A percentile compares a stretch with the other conserved stretches of the same genome.
phyloP scores from a whole-genome alignment of 1,140 invertebrate species.

The Nylanderia fulva region DNA sequence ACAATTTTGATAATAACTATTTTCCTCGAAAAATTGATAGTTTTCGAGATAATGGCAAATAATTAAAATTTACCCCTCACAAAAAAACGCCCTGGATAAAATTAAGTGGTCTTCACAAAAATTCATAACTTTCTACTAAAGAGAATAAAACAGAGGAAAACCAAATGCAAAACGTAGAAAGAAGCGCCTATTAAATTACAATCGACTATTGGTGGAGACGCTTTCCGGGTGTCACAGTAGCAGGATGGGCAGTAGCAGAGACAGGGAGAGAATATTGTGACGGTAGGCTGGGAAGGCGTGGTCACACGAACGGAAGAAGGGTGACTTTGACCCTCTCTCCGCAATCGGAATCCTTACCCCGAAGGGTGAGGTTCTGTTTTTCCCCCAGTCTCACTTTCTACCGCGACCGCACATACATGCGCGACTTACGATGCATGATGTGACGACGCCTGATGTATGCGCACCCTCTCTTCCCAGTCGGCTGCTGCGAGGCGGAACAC shows the following conservation, averaged over 20 bases:
- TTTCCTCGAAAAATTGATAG: no score
- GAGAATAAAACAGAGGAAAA: not conserved
- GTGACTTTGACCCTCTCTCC: constrained; percentile 68
- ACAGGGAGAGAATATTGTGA: constrained; percentile 59
- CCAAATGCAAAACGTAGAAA: constrained; percentile 39
- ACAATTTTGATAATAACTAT: no score
- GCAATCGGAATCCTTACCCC: constrained; percentile 66
- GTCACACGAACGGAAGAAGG: constrained; percentile 71
- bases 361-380: constrained; percentile 52
- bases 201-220: constrained; percentile 67
- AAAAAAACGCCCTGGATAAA: no score
- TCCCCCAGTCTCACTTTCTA: constrained; percentile 61
- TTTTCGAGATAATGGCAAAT: no score
- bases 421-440: constrained; percentile 78
- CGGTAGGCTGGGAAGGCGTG: constrained; percentile 76
- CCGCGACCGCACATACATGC: constrained; percentile 66
- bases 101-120: no score
- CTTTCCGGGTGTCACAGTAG: constrained; percentile 49
- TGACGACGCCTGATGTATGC: constrained; percentile 72
- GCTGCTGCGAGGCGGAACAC: constrained; percentile 50
- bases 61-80: no score
- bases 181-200: constrained; percentile 75
- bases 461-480: constrained; percentile 55
- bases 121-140: no score
- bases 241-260: constrained; percentile 43